A percentile compares a stretch with the other conserved stretches of the same genome.
Evolutionary conservation across 2,797 vertebrate species (phyloP).

Genomic region (Tamandua tetradactyla): DNA sequence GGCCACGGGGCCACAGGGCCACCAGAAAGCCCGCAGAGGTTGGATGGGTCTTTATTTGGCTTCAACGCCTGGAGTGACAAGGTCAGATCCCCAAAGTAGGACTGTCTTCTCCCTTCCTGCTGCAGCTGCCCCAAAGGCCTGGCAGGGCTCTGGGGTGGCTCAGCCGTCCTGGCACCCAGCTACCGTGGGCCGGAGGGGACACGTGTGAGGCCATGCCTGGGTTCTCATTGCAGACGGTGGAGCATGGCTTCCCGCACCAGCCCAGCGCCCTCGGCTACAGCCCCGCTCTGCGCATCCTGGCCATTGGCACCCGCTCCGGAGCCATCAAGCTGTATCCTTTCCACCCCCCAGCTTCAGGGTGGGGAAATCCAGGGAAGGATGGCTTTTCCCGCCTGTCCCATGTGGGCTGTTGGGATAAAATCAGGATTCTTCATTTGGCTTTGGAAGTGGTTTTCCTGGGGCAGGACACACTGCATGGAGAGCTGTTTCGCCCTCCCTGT

Average conservation of each 20-base stretch:
- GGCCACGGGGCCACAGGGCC: not conserved
- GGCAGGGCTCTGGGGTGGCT: not conserved
- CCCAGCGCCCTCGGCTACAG: conserved; percentile 96
- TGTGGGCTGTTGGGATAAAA: not conserved
- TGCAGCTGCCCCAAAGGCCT: no score
- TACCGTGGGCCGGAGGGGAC: rapidly evolving
- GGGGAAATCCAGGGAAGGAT: not conserved
- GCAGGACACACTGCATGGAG: not conserved
- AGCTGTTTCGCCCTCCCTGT: not conserved
- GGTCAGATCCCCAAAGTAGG: not conserved
- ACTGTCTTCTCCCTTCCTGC: not conserved
- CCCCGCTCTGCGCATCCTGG: conserved; percentile 91
- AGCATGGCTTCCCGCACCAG: conserved; percentile 99
- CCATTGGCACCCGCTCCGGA: conserved; percentile 97
- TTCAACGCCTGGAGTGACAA: not conserved
- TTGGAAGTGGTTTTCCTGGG: not conserved
- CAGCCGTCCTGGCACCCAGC: rapidly evolving
- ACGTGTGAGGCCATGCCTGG: rapidly evolving
- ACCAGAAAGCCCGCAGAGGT: not conserved
- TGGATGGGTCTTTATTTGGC: not conserved
- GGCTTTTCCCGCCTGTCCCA: not conserved
- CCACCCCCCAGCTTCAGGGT: not conserved
- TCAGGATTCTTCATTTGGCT: not conserved
- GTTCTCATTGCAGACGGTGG: conserved; percentile 91
- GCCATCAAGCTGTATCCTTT: conserved; percentile 98